A percentile compares a stretch with the other conserved stretches of the same genome.
Evolutionary conservation across 2,888 invertebrate genomes (phyloP).

Genomic region (Hydrotaea diabolus): DNA sequence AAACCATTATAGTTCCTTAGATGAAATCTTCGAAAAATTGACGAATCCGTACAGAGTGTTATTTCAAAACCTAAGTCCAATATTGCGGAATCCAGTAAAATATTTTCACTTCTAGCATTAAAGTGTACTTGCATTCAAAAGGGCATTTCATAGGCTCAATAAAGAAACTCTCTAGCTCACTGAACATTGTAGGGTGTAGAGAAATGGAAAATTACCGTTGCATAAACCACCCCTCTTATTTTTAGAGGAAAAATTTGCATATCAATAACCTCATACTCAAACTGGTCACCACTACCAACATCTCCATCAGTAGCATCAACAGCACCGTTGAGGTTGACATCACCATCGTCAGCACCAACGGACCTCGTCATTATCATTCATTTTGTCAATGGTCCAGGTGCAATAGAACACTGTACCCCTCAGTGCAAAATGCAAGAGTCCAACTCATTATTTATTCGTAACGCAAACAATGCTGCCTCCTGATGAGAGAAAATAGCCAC

Average conservation of each 20-base stretch:
- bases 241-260: not conserved
- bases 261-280: slow-evolving; percentile 12
- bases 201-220: not conserved
- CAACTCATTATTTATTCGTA: slow-evolving; percentile 66
- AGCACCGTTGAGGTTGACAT: slow-evolving; percentile 7
- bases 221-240: not conserved
- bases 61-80: too few species aligned
- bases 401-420: slow-evolving; percentile 56
- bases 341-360: slow-evolving; percentile 41
- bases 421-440: slow-evolving; percentile 53
- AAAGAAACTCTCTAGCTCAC: not conserved
- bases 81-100: too few species aligned
- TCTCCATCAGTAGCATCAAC: slow-evolving; percentile 11
- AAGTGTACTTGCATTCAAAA: too few species aligned
- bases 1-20: too few species aligned
- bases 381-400: slow-evolving; percentile 62
- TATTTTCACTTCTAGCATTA: too few species aligned
- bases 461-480: slow-evolving; percentile 62
- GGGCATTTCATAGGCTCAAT: too few species aligned
- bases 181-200: not conserved
- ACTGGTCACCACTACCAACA: slow-evolving; percentile 43
- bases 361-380: slow-evolving; percentile 53
- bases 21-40: too few species aligned
- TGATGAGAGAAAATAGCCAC: slow-evolving; percentile 57
- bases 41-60: too few species aligned